Conservation (phyloP, 35 echinoderm and acorn worm genomes). For the Apostichopus japonicus region DNA sequence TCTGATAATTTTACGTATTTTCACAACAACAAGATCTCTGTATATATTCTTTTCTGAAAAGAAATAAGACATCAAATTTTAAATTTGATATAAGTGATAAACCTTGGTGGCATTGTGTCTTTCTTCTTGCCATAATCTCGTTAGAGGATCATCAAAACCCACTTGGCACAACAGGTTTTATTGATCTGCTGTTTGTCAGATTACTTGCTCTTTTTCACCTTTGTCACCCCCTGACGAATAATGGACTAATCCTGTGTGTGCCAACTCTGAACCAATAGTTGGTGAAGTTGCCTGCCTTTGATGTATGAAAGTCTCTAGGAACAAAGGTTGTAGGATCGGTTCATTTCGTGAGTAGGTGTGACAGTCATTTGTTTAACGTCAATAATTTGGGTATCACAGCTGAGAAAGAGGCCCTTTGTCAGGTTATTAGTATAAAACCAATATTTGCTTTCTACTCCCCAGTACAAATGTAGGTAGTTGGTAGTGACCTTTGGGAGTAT, state of each 20-base stretch:
- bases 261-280: constrained; percentile 30
- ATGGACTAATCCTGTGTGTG: neutral
- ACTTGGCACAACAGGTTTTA: no score
- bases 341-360: neutral
- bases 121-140: no score
- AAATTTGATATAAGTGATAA: no score
- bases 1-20: no score
- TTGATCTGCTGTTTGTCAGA: no score
- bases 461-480: neutral
- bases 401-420: neutral
- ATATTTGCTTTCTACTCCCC: neutral
- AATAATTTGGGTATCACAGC: neutral
- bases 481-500: neutral
- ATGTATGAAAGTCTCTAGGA: neutral
- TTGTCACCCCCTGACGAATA: neutral
- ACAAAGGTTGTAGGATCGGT: neutral
- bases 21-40: no score
- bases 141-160: no score
- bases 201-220: no score
- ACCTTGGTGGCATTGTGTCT: no score
- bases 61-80: no score
- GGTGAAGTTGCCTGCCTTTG: neutral
- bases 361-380: neutral
- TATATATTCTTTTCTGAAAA: no score
- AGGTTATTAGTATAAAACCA: neutral